Conservation (phyloP, 2,888 invertebrate genomes). For the Amphipyra tragopoginis region DNA sequence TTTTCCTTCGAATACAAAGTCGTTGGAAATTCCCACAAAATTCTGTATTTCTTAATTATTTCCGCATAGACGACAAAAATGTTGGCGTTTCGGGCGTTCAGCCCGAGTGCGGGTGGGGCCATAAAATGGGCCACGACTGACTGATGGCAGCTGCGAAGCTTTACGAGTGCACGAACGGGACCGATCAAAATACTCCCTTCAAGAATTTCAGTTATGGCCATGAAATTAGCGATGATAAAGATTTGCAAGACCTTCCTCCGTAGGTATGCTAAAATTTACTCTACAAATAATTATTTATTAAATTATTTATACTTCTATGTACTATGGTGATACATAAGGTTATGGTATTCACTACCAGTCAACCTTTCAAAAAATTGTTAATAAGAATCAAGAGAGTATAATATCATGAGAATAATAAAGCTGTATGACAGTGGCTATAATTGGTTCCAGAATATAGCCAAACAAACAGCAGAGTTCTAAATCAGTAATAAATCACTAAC, state of each 20-base stretch:
- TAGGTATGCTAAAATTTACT: too few relatives aligned
- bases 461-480: too few relatives aligned
- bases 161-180: conserved; percentile 58
- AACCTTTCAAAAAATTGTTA: too few relatives aligned
- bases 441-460: too few relatives aligned
- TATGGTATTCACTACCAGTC: too few relatives aligned
- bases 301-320: too few relatives aligned
- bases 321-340: too few relatives aligned
- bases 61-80: conserved; percentile 54
- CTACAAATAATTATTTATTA: too few relatives aligned
- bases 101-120: conserved; percentile 27
- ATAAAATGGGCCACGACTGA: conserved; percentile 45
- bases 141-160: conserved; percentile 54
- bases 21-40: conserved; percentile 49
- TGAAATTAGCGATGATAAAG: conserved; percentile 1
- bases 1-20: conserved; percentile 45
- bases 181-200: conserved; percentile 57
- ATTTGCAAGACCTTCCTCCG: neutral
- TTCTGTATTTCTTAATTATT: conserved; percentile 59
- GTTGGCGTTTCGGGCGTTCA: conserved; percentile 21
- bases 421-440: too few relatives aligned
- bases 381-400: too few relatives aligned
- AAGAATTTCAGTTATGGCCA: conserved; percentile 36
- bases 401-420: too few relatives aligned
- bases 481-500: too few relatives aligned